These are phyloP conservation scores for Eleginops maclovinus DNA, from an alignment of 2,113 vertebrate species.

Conservation along the genomic window DNA sequence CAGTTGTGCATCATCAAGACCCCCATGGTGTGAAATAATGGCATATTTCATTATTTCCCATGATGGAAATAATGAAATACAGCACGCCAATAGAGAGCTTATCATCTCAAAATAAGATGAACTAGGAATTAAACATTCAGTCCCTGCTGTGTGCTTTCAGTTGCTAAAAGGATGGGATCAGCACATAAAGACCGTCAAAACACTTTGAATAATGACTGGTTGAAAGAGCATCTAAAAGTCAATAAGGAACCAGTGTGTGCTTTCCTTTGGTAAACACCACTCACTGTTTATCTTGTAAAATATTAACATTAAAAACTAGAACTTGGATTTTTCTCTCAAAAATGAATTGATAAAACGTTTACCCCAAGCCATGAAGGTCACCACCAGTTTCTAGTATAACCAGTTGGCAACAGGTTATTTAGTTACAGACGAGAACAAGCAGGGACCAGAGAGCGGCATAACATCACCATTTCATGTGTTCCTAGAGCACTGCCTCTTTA, in stretches of 20 bases:
- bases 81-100: conserved; percentile 39
- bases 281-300: conserved; percentile 10
- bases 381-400: conserved; percentile 1
- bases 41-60: conserved; percentile 51
- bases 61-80: conserved; percentile 42
- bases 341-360: neutral
- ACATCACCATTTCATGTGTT: conserved; percentile 34
- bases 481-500: conserved; percentile 38
- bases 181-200: conserved; percentile 50
- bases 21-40: conserved; percentile 47
- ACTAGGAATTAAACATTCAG: conserved; percentile 46
- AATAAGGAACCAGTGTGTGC: conserved; percentile 17
- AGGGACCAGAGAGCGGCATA: conserved; percentile 14
- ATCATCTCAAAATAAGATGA: conserved; percentile 41
- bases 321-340: neutral
- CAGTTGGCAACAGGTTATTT: conserved; percentile 27
- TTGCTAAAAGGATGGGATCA: conserved; percentile 48
- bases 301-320: conserved; percentile 17
- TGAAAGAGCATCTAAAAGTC: conserved; percentile 36
- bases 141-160: conserved; percentile 51
- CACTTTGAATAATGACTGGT: conserved; percentile 21
- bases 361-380: neutral
- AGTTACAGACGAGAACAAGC: neutral
- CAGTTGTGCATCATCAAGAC: conserved; percentile 34
- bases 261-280: conserved; percentile 7